Base-by-base conservation (phyloP, 2,797 vertebrate genomes). In the Ctenopoma multispine region DNA sequence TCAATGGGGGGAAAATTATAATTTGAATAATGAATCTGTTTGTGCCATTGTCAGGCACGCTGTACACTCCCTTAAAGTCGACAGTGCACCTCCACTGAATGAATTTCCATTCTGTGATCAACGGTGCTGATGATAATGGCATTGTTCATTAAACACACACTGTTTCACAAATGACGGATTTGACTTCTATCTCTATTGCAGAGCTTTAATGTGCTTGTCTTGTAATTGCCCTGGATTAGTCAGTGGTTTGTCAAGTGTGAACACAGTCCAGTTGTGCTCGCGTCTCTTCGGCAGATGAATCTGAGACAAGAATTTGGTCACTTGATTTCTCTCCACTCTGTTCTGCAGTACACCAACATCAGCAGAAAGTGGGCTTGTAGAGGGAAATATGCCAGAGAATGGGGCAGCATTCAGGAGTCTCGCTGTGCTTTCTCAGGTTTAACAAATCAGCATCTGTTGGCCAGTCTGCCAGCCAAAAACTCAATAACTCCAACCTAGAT, bases 371-470 rank as follows among this genome's bases (percentile, higher is more conserved):
- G 57, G 71, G 63, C 62, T 82, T 50, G 75, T 38, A 24, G 75
- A 77, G 77, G 51, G 77, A 70, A 81, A 75, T 29, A 54, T 84
- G 87, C 74, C 75, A 85, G 56, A 60, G 75, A 88, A 55, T 17
- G 54, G 75, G 72, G 63, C 63, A 60, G 81, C 38, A n/a, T 75
- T 82, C 76, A 77, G 71, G 81, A 77, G 68, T 84, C 92, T 87
- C 27, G 46, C 89, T 88, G 87, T 83, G 88, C 87, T 84, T 86
- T 81, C 87, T 91, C 87, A 89, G 87, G 87, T 91, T 91, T 89
- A 80, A 89, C 90, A 93, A 92, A 92, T 88, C 83, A 81, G 85
- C 92, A 92, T 89, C 91, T 90, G 92, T 82, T 90, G 85, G 87
- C 82, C 31, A 54, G 74, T 85, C 70, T 77, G 76, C 49, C 51